Evolutionary conservation across 2,797 vertebrate genomes (phyloP).

Genomic region (Masticophis lateralis): DNA sequence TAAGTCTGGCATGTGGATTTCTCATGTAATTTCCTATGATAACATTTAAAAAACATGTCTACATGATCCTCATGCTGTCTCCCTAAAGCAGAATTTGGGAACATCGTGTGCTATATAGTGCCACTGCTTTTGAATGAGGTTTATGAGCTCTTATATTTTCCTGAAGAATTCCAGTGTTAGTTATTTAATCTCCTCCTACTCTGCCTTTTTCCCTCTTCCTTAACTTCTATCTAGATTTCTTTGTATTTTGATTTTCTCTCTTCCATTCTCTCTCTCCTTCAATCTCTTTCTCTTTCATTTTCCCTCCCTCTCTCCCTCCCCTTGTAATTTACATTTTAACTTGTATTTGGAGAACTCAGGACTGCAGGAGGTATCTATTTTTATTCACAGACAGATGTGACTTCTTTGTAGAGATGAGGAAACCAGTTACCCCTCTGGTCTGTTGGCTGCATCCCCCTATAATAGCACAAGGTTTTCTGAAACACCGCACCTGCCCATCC

Average conservation of each 20-base stretch:
- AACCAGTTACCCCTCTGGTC: background rate
- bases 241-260: background rate
- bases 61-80: background rate
- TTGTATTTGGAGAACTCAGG: background rate
- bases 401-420: background rate
- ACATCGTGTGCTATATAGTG: conserved; percentile 8
- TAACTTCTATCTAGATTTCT: background rate
- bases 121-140: conserved; percentile 17
- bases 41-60: conserved; percentile 38
- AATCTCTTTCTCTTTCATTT: no score
- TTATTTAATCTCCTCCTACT: conserved; percentile 21
- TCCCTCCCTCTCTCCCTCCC: background rate
- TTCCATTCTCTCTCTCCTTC: background rate
- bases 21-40: conserved; percentile 17
- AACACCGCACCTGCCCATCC: background rate
- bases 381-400: background rate
- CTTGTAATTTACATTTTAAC: background rate
- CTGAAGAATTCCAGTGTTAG: background rate
- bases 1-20: conserved; percentile 29
- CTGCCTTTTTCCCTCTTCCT: conserved; percentile 19
- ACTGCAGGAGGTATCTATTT: background rate
- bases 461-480: background rate
- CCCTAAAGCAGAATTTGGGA: background rate
- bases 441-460: background rate
- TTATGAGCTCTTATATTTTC: conserved; percentile 8